These are phyloP conservation scores for Brachycybe producta DNA, from an alignment of 2,888 invertebrate genomes.

Conservation along the genomic window DNA sequence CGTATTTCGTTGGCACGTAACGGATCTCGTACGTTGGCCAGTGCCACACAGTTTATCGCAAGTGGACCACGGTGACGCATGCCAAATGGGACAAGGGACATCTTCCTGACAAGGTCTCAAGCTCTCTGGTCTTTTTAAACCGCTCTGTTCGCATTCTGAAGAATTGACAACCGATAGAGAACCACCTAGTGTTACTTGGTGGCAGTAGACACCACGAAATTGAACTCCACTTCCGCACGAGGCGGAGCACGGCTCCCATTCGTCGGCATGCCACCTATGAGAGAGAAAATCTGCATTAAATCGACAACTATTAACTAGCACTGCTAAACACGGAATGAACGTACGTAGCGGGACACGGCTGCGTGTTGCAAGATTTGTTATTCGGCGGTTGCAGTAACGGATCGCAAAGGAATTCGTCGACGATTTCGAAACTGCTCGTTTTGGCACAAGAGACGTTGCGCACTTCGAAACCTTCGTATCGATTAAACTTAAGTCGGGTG, in stretches of 20 bases:
- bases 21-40: conserved; percentile 65
- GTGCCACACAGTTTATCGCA: conserved; percentile 84
- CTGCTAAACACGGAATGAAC: background rate
- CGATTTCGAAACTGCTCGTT: conserved; percentile 53
- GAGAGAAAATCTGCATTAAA: background rate
- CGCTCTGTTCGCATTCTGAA: conserved; percentile 49
- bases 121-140: conserved; percentile 53
- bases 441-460: conserved; percentile 69
- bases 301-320: background rate
- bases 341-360: conserved; percentile 57
- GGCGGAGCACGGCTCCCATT: conserved; percentile 70
- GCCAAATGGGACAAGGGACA: conserved; percentile 71
- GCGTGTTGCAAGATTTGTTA: conserved; percentile 56
- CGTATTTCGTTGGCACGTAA: conserved; percentile 59
- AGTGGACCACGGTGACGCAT: conserved; percentile 80
- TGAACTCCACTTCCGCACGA: conserved; percentile 58
- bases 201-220: conserved; percentile 52
- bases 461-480: conserved; percentile 50
- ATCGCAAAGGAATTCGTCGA: conserved; percentile 66
- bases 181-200: conserved; percentile 61
- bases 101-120: conserved; percentile 61
- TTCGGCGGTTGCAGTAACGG: conserved; percentile 54
- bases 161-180: conserved; percentile 58
- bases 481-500: no score
- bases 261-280: conserved; percentile 52